Percentiles rank a stretch among this genome's conserved stretches.
Conservation (phyloP, 2,797 vertebrate species). For the Harpagifer antarcticus region DNA sequence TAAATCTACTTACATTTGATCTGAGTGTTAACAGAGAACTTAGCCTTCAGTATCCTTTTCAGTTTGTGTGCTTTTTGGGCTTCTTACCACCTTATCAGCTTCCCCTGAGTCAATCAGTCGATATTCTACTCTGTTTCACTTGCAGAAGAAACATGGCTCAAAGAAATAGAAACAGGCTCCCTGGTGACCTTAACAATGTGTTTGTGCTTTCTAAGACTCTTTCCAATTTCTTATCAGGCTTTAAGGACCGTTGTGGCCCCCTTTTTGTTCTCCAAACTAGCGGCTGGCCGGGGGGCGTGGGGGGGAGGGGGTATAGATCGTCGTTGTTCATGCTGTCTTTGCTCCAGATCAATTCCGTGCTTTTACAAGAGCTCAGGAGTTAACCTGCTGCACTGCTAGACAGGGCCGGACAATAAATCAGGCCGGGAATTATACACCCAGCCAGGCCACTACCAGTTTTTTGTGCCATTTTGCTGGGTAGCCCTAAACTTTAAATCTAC, state of each 20-base stretch:
- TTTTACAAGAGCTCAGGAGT: conserved; percentile 27
- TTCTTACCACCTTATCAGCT: conserved; percentile 1
- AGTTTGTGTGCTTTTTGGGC: not conserved
- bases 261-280: conserved; percentile 3
- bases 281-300: no score
- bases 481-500: no score
- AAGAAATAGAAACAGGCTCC: conserved; percentile 1
- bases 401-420: no score
- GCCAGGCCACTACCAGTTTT: no score
- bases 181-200: not conserved
- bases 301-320: conserved; percentile 19
- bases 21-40: not conserved
- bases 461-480: no score
- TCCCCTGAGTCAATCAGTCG: conserved; percentile 11
- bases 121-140: conserved; percentile 6
- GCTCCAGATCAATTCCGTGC: not conserved
- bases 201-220: conserved; percentile 5
- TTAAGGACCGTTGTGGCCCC: not conserved
- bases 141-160: not conserved
- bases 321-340: not conserved
- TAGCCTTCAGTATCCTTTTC: not conserved
- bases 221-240: conserved; percentile 4
- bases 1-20: not conserved
- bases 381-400: conserved; percentile 4
- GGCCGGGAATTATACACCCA: no score